Evolutionary conservation across 2,888 invertebrate genomes (phyloP).

Genomic region (Ochropleura leucogaster): DNA sequence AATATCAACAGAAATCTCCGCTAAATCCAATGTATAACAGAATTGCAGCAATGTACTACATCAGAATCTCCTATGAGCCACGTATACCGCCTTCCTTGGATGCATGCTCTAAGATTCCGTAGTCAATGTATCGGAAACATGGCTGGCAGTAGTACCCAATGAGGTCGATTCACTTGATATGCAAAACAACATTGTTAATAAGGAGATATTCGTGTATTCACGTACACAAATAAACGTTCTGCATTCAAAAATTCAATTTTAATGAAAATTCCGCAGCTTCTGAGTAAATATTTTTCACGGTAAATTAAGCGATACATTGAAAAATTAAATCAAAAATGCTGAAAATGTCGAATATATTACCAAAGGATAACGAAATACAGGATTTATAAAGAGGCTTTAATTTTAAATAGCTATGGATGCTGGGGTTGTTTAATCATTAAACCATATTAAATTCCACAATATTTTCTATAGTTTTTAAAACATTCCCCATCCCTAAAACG

Average conservation of each 20-base stretch:
- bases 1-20: not conserved
- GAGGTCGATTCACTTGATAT: slow-evolving; percentile 15
- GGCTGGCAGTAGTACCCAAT: not conserved
- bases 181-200: slow-evolving; percentile 30
- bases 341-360: not conserved
- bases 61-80: not conserved
- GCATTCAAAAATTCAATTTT: slow-evolving; percentile 6
- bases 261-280: not conserved
- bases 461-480: slow-evolving; percentile 11
- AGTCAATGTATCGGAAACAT: slow-evolving; percentile 48
- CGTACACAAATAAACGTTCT: slow-evolving; percentile 1
- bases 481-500: too few relatives aligned
- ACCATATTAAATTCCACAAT: not conserved
- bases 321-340: not conserved
- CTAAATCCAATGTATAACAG: not conserved
- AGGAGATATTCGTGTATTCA: not conserved
- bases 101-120: slow-evolving; percentile 38
- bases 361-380: not conserved
- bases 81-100: slow-evolving; percentile 23
- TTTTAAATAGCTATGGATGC: not conserved
- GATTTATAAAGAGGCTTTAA: too few relatives aligned
- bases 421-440: not conserved
- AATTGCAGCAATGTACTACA: slow-evolving; percentile 13
- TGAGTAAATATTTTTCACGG: not conserved
- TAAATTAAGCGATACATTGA: not conserved